These are phyloP conservation scores for Elegia similella DNA, from an alignment of 2,888 invertebrate species.

Conservation along the genomic window DNA sequence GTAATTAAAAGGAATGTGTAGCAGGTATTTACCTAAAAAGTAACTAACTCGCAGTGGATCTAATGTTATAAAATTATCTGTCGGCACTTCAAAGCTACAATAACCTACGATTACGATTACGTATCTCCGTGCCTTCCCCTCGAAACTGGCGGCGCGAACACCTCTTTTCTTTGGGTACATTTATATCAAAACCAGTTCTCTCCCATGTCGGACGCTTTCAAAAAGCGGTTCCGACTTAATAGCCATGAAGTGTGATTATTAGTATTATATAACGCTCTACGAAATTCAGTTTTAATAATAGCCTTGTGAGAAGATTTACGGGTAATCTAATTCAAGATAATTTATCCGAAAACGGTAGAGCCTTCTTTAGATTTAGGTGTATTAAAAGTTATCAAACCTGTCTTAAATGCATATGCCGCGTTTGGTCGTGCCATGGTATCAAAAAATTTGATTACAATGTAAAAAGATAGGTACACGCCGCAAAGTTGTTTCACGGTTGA, in stretches of 20 bases:
- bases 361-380: background rate
- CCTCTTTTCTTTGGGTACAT: constrained; percentile 55
- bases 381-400: background rate
- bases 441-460: background rate
- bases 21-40: background rate
- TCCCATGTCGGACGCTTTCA: constrained; percentile 58
- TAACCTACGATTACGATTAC: constrained; percentile 74
- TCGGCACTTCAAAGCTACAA: constrained; percentile 72
- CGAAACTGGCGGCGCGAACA: constrained; percentile 58
- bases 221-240: constrained; percentile 70
- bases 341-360: constrained; percentile 15
- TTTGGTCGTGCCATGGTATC: background rate
- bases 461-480: background rate
- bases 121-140: constrained; percentile 50
- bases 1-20: background rate
- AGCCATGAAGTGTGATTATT: constrained; percentile 71
- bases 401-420: background rate
- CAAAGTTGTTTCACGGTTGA: constrained; percentile 17
- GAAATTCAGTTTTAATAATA: constrained; percentile 52
- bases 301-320: constrained; percentile 38
- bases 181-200: constrained; percentile 67
- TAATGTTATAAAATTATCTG: constrained; percentile 38
- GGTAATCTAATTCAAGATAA: constrained; percentile 26
- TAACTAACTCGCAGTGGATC: background rate
- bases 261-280: constrained; percentile 55